These are phyloP conservation scores for Punctoribates punctum DNA, from an alignment of 2,888 invertebrate genomes.

Conservation along the genomic window DNA sequence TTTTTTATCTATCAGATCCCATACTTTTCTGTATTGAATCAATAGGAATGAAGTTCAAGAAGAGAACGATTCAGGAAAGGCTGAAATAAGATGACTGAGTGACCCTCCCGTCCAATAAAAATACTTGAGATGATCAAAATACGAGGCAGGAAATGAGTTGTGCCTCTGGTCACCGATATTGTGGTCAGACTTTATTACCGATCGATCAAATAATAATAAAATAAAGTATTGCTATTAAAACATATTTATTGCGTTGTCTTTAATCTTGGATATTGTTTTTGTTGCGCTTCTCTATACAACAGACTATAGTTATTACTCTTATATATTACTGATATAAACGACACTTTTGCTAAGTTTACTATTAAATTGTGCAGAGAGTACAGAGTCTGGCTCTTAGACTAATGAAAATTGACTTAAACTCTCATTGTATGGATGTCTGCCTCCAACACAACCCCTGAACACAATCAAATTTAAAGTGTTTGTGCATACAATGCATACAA, in stretches of 20 bases:
- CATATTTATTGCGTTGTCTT: constrained; percentile 12
- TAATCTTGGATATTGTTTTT: constrained; percentile 12
- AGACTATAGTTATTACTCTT: background rate
- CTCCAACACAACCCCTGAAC: background rate
- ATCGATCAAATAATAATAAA: constrained; percentile 21
- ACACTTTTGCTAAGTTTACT: background rate
- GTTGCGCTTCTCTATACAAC: background rate
- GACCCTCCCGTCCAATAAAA: background rate
- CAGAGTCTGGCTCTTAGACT: background rate
- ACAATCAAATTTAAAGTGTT: background rate
- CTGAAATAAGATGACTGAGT: background rate
- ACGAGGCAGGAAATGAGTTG: background rate
- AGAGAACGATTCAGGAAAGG: background rate
- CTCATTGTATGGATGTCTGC: background rate
- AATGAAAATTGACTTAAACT: constrained; percentile 14
- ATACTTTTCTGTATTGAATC: too few relatives aligned
- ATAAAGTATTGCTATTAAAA: background rate
- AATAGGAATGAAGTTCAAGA: background rate
- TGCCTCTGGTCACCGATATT: background rate
- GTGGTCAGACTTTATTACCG: background rate
- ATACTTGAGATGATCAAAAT: background rate
- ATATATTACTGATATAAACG: background rate
- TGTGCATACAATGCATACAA: background rate
- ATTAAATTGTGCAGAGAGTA: background rate
- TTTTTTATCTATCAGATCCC: too few relatives aligned